Conservation (phyloP, 37 sponge, comb jelly and placozoan genomes). For the Chondrilla cf. caribensis region DNA sequence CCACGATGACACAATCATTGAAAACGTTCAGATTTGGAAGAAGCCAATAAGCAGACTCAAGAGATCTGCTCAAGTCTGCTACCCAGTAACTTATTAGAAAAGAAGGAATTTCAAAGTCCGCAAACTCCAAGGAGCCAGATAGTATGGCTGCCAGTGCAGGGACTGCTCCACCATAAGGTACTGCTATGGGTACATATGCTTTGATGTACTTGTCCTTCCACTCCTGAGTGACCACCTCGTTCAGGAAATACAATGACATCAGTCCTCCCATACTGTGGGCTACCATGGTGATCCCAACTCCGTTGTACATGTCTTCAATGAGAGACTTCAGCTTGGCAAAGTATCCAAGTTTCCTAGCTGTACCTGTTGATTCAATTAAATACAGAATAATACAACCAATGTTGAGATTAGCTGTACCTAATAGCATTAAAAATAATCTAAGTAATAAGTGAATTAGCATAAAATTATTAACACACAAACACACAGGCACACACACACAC, state of each 20-base stretch:
- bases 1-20: neutral
- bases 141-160: neutral
- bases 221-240: conserved; percentile 32
- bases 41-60: conserved; percentile 15
- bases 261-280: conserved; percentile 60
- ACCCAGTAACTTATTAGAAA: no score
- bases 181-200: conserved; percentile 47
- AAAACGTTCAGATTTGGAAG: conserved; percentile 22
- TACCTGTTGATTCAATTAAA: no score
- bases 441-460: no score
- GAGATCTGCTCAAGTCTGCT: neutral
- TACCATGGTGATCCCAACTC: conserved; percentile 41
- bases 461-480: no score
- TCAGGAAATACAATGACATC: conserved; percentile 47
- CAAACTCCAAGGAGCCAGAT: no score
- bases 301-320: conserved; percentile 36
- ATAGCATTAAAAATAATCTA: no score
- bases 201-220: conserved; percentile 69
- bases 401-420: no score
- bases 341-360: conserved; percentile 1
- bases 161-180: conserved; percentile 33
- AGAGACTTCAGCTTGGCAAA: conserved; percentile 19
- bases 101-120: neutral
- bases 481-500: no score
- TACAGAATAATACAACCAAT: no score